Evolutionary conservation across 2,797 vertebrate genomes (phyloP), one percentile per base, ranked within the genome.

Genomic region (Melanotaenia pygmaea): DNA sequence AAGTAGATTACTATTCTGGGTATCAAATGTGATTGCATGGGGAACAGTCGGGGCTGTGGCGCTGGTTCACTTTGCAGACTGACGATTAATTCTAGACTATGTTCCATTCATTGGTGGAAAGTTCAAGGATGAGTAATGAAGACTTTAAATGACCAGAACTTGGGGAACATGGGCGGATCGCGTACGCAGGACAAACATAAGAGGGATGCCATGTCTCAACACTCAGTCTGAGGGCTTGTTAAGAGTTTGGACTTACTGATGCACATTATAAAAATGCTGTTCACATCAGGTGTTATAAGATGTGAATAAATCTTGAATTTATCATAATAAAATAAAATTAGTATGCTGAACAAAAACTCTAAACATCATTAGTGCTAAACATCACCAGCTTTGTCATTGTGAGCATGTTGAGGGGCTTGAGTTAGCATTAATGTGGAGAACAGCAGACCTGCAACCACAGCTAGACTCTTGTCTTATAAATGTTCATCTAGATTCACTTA

Each of bases 91-190:
- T 64, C 93, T 99, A 30, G 96, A 97, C 70, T 97, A 96, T 24
- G 96, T 98, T 24, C 97, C 97, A 0, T 99, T 97, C 88, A 72
- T 98, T 50, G 90, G 88, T 0, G 95, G 96, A 61, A 98, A 99
- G 80, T 98, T 95, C 77, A 95, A 91, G 76, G 89, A 96, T 0
- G 88, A 96, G 2, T 95, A 86, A 93, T 70, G 54, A 68, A 47
- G 8, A 28, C 50, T 54, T 26, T 59, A 32, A 53, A 6, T 34
- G 34, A 9, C 34, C 34, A 35, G 35, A 75, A 38, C 69, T 60
- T 69, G 40, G 72, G 68, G 59, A 71, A 37, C 75, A 66, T 59
- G 70, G 77, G 65, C 70, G 70, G 64, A 76, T 61, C 61, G 37
- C 74, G 77, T 77, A 32, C 66, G 64, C 80, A 72, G 13, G 51